Base-by-base conservation (phyloP, 1,140 invertebrate genomes). In the Pinna nobilis region DNA sequence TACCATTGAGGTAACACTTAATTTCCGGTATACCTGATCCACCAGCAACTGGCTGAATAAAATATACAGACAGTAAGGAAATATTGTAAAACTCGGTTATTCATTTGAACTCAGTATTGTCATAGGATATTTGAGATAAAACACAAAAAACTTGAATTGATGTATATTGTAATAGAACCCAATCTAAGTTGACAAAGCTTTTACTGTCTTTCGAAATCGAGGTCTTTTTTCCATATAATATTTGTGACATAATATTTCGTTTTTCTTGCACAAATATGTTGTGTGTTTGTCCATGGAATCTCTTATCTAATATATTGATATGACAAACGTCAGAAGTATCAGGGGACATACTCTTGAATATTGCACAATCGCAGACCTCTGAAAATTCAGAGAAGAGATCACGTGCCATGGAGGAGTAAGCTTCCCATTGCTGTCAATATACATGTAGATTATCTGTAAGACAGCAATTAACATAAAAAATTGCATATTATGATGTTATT, bases 11-110 rank as follows among this genome's bases (percentile, higher is more conserved):
- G 88, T 98, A 99, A 89, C 97, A 98, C 91, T 99, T 99, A 0
- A 99, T 96, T 89, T 98, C 96, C 1, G 98, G 97, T 82, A 99
- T 99, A 32, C 98, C 98, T 90, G 96, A 98, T 7, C 98, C 98
- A 33, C 94, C 94, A 37, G 98, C 97, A 15, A 96, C 93, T 18
- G 97, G 97, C 92, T 94, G 70, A 73, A n/a, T 35, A 68, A 1
- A 11, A 2, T 1, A 13, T 50, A 66, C 47, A 32, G 7, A 28
- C n/a, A 11, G 13, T 25, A 57, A 44, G 23, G 25, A 13, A 39
- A 1, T 44, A 13, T 3, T 44, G n/a, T n/a, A 44, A n/a, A n/a
- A n/a, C 9, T 44, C 41, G 9, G 41, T 44, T 44, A 44, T 11
- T 11, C 41, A n/a, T 44, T 44, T 9, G 9, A n/a, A n/a, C n/a